Evolutionary conservation across 1,140 invertebrate genomes (phyloP).

Genomic region (Drosophila arizonae): DNA sequence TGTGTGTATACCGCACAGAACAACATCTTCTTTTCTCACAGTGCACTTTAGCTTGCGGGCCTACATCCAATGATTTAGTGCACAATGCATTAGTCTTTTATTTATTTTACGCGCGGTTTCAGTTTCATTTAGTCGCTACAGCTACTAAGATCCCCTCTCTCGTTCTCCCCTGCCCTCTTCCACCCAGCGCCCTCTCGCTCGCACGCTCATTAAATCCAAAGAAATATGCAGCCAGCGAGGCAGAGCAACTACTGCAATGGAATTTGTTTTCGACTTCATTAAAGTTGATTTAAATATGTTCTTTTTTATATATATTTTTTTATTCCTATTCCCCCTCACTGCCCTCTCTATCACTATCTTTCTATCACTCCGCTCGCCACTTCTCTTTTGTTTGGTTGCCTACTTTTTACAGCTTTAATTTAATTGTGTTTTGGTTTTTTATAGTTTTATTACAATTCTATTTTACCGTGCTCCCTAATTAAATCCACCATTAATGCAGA

Average conservation of each 20-base stretch:
- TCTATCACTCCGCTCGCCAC: background rate
- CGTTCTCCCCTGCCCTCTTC: background rate
- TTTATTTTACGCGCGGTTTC: slow-evolving; percentile 75
- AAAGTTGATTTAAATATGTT: slow-evolving; percentile 72
- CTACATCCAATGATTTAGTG: slow-evolving; percentile 62
- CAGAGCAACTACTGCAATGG: slow-evolving; percentile 37
- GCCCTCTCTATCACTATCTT: too few species aligned
- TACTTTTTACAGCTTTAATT: slow-evolving; percentile 50
- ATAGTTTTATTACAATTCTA: slow-evolving; percentile 9
- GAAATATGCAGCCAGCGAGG: slow-evolving; percentile 40
- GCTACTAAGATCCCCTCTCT: background rate
- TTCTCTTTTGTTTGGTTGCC: background rate
- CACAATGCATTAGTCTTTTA: slow-evolving; percentile 69
- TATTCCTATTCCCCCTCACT: background rate
- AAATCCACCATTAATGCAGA: slow-evolving; percentile 55
- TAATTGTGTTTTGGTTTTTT: slow-evolving; percentile 32
- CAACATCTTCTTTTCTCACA: background rate
- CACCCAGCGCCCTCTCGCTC: background rate
- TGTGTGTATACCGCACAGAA: too few species aligned
- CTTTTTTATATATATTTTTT: slow-evolving; percentile 5
- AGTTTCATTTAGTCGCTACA: slow-evolving; percentile 58
- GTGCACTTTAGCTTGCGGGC: background rate
- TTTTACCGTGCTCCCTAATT: slow-evolving; percentile 58
- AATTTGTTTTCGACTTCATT: slow-evolving; percentile 76
- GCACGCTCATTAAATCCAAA: slow-evolving; percentile 49